Evolutionary conservation across 2,888 invertebrate species (phyloP), one percentile per base, ranked within the genome.

Genomic region (Drosophila rellima): DNA sequence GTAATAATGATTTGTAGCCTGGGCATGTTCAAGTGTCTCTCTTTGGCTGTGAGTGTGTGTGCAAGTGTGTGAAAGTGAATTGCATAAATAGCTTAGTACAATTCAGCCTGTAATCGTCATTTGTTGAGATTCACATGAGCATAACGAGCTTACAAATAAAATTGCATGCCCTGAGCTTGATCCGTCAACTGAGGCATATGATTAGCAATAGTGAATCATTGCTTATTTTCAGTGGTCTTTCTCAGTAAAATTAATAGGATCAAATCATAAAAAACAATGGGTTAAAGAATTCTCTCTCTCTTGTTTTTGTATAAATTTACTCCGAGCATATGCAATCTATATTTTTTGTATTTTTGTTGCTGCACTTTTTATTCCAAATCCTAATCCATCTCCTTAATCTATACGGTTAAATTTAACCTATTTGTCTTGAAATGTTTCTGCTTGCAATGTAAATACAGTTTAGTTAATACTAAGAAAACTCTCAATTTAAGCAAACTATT

Each of bases 1-100:
- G 88, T 82, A 89, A 82, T 78, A 81, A 85, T 87, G 89, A 89
- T 87, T 85, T 82, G 88, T 66, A 78, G 75, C 75, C 54, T 48
- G 66, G 69, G 59, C 78, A 78, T 70, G 74, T 56, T 74, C 51
- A 69, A 76, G 76, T 76, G 70, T 65, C 61, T 74, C 40, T 54
- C 69, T 56, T 40, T 40, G 33, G 20, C 31, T 51, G 31, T 26
- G 35, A 35, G 35, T 40, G 31, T 56, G 47, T 39, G 20, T 80
- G 50, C 68, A 67, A 73, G 51, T 84, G 73, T 70, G 74, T 60
- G 78, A 84, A 84, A 88, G 82, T 84, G 74, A 82, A 84, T 84
- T 82, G 78, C 71, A 69, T 86, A 69, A 85, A 68, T 83, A 63
- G 77, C 77, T 48, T 20, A 56, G 51, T 56, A 45, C 23, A 33